Evolutionary conservation across 1,140 invertebrate species (phyloP).

Genomic region (Drosophila tropicalis): DNA sequence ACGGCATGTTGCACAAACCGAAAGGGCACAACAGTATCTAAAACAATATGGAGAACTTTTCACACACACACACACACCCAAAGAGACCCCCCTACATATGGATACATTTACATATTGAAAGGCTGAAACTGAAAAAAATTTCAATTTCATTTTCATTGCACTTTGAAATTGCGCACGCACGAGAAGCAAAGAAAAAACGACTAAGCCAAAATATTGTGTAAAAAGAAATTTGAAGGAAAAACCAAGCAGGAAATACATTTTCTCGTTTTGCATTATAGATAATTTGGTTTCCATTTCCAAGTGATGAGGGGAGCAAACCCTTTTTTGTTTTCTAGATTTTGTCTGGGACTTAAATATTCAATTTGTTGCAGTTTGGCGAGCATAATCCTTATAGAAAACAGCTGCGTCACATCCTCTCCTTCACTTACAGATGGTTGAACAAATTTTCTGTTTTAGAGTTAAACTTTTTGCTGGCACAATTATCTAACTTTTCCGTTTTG

Average conservation of each 20-base stretch:
- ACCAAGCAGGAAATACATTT: slow-evolving; percentile 25
- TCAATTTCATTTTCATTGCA: slow-evolving; percentile 66
- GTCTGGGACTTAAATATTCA: slow-evolving; percentile 75
- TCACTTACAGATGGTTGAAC: too few species aligned
- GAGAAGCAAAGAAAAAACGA: slow-evolving; percentile 17
- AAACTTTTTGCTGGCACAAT: slow-evolving; percentile 45
- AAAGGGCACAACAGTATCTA: slow-evolving; percentile 37
- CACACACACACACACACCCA: background rate
- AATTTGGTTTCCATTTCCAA: slow-evolving; percentile 51
- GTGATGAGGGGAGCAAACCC: slow-evolving; percentile 35
- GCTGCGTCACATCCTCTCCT: slow-evolving; percentile 37
- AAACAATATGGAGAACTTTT: slow-evolving; percentile 26
- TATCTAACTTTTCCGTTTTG: slow-evolving; percentile 14
- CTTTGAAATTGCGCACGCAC: slow-evolving; percentile 57
- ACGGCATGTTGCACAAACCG: slow-evolving; percentile 31
- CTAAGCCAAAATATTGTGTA: slow-evolving; percentile 22
- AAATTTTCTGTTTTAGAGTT: background rate
- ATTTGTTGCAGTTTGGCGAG: slow-evolving; percentile 45
- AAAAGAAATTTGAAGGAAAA: slow-evolving; percentile 9
- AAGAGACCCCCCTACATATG: background rate
- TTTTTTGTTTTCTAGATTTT: slow-evolving; percentile 53
- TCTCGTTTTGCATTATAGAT: slow-evolving; percentile 54
- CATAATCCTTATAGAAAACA: slow-evolving; percentile 26
- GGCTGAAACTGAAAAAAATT: slow-evolving; percentile 32
- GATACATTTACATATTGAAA: background rate